Evolutionary conservation across 2,113 vertebrate genomes (phyloP).

Genomic region (Pelobates fuscus): DNA sequence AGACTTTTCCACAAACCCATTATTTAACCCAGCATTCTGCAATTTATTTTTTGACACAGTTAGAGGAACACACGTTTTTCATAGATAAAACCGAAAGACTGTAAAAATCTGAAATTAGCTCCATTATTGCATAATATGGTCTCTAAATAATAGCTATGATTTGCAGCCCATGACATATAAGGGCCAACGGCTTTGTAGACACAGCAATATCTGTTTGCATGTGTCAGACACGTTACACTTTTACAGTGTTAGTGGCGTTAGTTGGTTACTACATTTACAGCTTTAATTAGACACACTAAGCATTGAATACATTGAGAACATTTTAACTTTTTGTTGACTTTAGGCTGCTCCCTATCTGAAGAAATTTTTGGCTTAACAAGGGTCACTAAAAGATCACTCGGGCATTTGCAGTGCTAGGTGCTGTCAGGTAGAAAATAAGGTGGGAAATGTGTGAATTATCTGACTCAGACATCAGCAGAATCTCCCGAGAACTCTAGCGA

Average conservation of each 20-base stretch:
- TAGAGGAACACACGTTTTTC: too few species aligned
- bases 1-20: too few species aligned
- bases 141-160: too few species aligned
- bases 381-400: conserved; percentile 37
- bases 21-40: too few species aligned
- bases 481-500: not conserved
- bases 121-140: too few species aligned
- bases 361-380: conserved; percentile 43
- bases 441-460: not conserved
- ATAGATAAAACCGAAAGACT: too few species aligned
- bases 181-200: conserved; percentile 26
- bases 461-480: not conserved
- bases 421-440: conserved; percentile 22
- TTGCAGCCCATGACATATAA: too few species aligned
- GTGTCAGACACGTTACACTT: conserved; percentile 28
- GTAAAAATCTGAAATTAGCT: too few species aligned
- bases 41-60: too few species aligned
- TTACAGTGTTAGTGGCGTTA: conserved; percentile 42
- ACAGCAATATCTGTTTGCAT: conserved; percentile 33
- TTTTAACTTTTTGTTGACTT: conserved; percentile 45
- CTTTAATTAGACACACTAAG: conserved; percentile 33
- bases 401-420: conserved; percentile 10
- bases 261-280: conserved; percentile 39
- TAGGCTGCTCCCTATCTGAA: conserved; percentile 40
- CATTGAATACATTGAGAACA: conserved; percentile 34